A percentile compares a stretch with the other conserved stretches of the same genome.
phyloP scores from a whole-genome alignment of 1,140 invertebrate species.

The Heliconius congener region DNA sequence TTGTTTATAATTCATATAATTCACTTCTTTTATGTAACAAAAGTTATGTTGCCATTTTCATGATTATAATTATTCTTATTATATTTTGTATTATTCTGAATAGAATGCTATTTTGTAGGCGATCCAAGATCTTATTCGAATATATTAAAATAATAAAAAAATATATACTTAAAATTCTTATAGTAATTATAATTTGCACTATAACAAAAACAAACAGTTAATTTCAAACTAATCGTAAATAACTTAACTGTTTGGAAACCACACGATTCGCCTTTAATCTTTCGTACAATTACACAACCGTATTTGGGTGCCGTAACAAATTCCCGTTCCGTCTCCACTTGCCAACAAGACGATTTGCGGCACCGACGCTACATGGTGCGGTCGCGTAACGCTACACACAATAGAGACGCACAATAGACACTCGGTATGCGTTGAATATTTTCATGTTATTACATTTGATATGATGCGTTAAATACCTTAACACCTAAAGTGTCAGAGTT shows the following conservation, averaged over 20 bases:
- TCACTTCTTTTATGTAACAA: no score
- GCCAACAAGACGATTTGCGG: slow-evolving; percentile 46
- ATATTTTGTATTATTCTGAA: no score
- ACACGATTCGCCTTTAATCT: slow-evolving; percentile 41
- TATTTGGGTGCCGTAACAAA: slow-evolving; percentile 34
- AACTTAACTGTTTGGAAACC: not conserved
- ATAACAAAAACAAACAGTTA: not conserved
- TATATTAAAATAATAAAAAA: no score
- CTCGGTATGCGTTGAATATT: not conserved
- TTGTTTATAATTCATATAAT: no score
- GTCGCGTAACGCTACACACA: slow-evolving; percentile 26
- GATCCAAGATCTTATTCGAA: no score
- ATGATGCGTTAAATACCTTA: not conserved
- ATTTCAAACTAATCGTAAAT: not conserved
- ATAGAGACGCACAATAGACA: not conserved
- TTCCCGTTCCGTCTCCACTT: slow-evolving; percentile 36
- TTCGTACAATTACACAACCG: slow-evolving; percentile 46
- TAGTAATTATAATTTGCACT: no score
- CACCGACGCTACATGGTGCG: slow-evolving; percentile 33
- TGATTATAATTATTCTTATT: no score
- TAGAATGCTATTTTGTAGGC: no score
- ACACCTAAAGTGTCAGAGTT: not conserved
- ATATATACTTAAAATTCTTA: no score
- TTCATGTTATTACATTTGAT: not conserved
- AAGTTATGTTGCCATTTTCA: no score